Conservation (phyloP, 2,797 vertebrate genomes). For the Acanthurus lineatus region DNA sequence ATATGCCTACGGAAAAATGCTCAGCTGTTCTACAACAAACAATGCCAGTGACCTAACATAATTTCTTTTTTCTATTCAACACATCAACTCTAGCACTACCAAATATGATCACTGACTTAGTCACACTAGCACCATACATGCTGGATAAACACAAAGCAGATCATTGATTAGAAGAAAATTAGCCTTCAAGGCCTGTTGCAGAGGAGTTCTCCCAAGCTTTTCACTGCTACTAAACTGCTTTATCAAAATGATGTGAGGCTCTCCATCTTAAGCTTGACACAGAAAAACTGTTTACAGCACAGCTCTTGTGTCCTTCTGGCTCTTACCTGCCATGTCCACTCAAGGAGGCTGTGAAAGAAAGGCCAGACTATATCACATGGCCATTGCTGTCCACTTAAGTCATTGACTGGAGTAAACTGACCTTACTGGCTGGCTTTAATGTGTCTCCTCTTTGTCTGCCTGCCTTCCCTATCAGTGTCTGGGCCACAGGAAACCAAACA, state of each 20-base stretch:
- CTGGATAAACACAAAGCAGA: conserved; percentile 54
- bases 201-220: conserved; percentile 10
- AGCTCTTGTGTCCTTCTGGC: conserved; percentile 39
- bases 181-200: conserved; percentile 15
- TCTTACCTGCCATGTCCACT: conserved; percentile 62
- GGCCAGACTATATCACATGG: conserved; percentile 81
- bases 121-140: conserved; percentile 39
- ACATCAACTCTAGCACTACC: conserved; percentile 35
- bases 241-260: conserved; percentile 45
- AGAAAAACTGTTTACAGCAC: conserved; percentile 58
- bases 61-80: conserved; percentile 9
- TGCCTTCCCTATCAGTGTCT: conserved; percentile 85
- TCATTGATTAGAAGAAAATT: conserved; percentile 19
- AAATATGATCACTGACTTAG: conserved; percentile 44
- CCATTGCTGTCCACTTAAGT: conserved; percentile 85
- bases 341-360: conserved; percentile 60
- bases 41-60: conserved; percentile 27
- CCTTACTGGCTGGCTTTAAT: conserved; percentile 86
- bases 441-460: conserved; percentile 86
- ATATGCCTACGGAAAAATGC: too few species aligned
- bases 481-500: conserved; percentile 86
- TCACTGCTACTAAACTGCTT: conserved; percentile 31
- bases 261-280: conserved; percentile 47
- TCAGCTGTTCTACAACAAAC: conserved; percentile 19
- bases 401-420: conserved; percentile 87